phyloP scores from a whole-genome alignment of 2,888 invertebrate genomes.

The Eupeodes luniger region DNA sequence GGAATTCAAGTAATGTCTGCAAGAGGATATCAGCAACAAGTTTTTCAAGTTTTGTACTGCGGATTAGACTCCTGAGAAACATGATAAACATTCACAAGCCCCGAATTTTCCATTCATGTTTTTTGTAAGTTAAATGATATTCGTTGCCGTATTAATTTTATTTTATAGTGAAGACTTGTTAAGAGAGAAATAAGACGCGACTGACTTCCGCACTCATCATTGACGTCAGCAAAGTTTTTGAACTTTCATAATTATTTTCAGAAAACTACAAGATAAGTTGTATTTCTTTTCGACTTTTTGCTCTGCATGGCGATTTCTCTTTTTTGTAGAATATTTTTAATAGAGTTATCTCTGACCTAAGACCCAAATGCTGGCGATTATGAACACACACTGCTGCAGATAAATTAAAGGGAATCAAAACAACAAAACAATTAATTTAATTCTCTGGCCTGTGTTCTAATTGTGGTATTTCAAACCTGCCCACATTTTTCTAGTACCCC shows the following conservation, averaged over 20 bases:
- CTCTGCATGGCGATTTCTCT: conserved; percentile 69
- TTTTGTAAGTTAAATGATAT: conserved; percentile 66
- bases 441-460: conserved; percentile 55
- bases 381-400: conserved; percentile 66
- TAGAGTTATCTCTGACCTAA: conserved; percentile 2
- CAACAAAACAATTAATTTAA: conserved; percentile 59
- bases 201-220: neutral
- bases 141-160: conserved; percentile 64
- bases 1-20: neutral
- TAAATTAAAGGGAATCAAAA: conserved; percentile 73
- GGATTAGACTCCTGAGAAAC: conserved; percentile 15
- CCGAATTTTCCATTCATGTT: conserved; percentile 41
- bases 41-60: conserved; percentile 15
- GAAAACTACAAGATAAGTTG: conserved; percentile 58
- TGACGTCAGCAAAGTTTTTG: conserved; percentile 2
- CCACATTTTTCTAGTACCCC: conserved; percentile 26
- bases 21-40: neutral
- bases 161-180: conserved; percentile 60
- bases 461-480: conserved; percentile 7
- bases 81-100: neutral
- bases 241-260: conserved; percentile 14
- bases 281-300: conserved; percentile 42
- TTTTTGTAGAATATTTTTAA: conserved; percentile 32
- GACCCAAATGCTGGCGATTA: conserved; percentile 23
- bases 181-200: neutral